A percentile compares a stretch with the other conserved stretches of the same genome.
Evolutionary conservation across 2,888 invertebrate genomes (phyloP).

Genomic region (Epirrita christyi): DNA sequence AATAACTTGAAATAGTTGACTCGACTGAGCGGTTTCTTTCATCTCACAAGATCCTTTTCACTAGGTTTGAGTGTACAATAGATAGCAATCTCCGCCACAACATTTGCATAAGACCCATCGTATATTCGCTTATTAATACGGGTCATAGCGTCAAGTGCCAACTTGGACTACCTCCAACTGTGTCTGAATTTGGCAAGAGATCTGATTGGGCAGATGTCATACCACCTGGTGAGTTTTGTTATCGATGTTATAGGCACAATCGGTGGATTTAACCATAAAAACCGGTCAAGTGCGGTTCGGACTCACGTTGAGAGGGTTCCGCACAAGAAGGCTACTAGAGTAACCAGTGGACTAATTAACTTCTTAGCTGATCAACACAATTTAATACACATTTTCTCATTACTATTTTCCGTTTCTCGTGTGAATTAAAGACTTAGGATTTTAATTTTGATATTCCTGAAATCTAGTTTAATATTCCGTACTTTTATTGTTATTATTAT

Average conservation of each 20-base stretch:
- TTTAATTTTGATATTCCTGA: no score
- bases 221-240: conserved; percentile 47
- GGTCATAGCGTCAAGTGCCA: conserved; percentile 69
- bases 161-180: conserved; percentile 76
- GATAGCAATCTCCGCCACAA: conserved; percentile 12
- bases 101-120: conserved; percentile 26
- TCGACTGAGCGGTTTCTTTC: neutral
- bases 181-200: conserved; percentile 76
- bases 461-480: no score
- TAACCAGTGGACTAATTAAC: no score
- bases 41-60: neutral
- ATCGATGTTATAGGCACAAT: neutral
- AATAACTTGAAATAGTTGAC: neutral
- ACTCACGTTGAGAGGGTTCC: no score
- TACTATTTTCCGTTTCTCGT: no score
- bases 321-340: no score
- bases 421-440: no score
- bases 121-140: conserved; percentile 67
- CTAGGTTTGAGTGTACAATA: neutral
- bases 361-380: no score
- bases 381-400: no score
- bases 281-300: no score
- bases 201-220: conserved; percentile 71
- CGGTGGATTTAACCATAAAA: no score
- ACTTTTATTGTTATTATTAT: no score